Percentiles rank a stretch among this genome's conserved stretches.
Conservation (phyloP, 2,797 vertebrate genomes). For the Oceanodroma leucorhoa region DNA sequence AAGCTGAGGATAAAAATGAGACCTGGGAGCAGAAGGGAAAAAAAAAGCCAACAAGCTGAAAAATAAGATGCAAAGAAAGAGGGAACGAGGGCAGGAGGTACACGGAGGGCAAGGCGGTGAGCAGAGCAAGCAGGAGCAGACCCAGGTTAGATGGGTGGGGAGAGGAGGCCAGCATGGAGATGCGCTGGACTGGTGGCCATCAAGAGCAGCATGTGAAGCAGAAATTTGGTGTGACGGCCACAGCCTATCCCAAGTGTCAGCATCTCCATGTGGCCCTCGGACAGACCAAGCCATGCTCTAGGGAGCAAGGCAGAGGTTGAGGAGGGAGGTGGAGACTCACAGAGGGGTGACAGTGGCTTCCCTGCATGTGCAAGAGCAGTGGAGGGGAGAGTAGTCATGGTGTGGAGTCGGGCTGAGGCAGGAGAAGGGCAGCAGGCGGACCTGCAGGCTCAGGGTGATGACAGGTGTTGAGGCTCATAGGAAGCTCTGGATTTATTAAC, state of each 20-base stretch:
- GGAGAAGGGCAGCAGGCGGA: not conserved
- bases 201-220: not conserved
- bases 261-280: fast-evolving
- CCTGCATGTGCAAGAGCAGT: fast-evolving
- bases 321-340: not conserved
- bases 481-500: not conserved
- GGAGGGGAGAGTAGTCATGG: fast-evolving
- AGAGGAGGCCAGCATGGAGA: not conserved
- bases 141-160: fast-evolving
- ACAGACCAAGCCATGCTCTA: not conserved
- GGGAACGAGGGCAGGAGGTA: not conserved
- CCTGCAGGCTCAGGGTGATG: not conserved
- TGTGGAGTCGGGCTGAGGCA: not conserved
- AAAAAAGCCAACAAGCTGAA: not conserved
- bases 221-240: not conserved
- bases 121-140: not conserved
- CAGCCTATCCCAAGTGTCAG: not conserved
- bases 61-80: not conserved
- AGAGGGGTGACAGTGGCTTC: not conserved
- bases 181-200: not conserved
- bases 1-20: not conserved
- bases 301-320: not conserved
- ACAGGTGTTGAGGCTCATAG: not conserved
- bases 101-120: not conserved
- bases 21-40: not conserved